Evolutionary conservation across 2,797 vertebrate genomes (phyloP).

Genomic region (Euthynnus affinis): DNA sequence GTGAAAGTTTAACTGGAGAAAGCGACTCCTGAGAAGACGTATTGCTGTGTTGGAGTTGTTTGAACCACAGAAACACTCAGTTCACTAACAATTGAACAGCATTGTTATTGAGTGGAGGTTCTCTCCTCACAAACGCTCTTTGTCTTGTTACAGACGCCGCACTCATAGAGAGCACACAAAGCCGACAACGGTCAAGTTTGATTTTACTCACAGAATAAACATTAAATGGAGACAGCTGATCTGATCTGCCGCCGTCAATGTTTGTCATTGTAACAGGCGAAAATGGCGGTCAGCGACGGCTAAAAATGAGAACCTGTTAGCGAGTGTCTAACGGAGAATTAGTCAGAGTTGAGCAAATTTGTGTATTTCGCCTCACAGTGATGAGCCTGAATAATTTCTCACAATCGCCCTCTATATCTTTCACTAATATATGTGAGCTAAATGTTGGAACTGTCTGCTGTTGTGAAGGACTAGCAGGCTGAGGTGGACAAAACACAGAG

Average conservation of each 20-base stretch:
- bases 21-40: neutral
- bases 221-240: neutral
- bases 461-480: too few relatives aligned
- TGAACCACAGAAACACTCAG: neutral
- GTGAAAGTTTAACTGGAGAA: neutral
- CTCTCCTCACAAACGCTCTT: neutral
- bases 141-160: neutral
- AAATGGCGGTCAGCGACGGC: neutral
- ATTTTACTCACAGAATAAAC: neutral
- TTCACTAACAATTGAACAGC: too few relatives aligned
- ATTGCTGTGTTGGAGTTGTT: neutral
- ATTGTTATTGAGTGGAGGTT: neutral
- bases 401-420: too few relatives aligned
- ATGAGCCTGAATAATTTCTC: too few relatives aligned
- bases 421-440: too few relatives aligned
- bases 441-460: too few relatives aligned
- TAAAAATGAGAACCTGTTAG: neutral
- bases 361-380: too few relatives aligned
- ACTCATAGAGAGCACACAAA: neutral
- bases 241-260: neutral
- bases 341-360: too few relatives aligned
- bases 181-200: neutral
- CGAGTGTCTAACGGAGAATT: neutral
- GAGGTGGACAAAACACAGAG: too few relatives aligned
- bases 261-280: neutral